phyloP scores from a whole-genome alignment of 2,888 invertebrate species.

The Cordylochernes scorpioides region DNA sequence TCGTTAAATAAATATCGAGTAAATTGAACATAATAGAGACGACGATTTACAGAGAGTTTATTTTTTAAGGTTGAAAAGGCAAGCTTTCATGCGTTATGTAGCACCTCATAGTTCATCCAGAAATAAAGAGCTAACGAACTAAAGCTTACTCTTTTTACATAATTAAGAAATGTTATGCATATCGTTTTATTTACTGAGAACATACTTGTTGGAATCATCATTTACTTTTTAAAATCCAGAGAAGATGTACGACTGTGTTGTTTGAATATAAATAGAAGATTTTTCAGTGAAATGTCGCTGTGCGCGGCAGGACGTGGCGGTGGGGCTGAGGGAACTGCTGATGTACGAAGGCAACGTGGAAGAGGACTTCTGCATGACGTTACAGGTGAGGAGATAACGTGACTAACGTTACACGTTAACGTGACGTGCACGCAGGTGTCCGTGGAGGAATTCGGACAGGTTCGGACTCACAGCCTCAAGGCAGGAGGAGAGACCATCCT shows the following conservation, averaged over 20 bases:
- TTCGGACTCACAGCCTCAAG: slow-evolving; percentile 28
- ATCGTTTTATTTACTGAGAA: neutral
- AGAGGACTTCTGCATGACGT: slow-evolving; percentile 32
- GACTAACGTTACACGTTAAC: no score
- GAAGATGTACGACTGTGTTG: neutral
- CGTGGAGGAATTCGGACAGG: slow-evolving; percentile 28
- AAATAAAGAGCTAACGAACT: no score
- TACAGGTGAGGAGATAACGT: slow-evolving; percentile 30
- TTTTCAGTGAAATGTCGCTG: no score
- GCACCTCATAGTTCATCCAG: no score
- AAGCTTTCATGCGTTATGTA: no score
- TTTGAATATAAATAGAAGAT: no score
- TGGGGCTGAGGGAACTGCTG: slow-evolving; percentile 29
- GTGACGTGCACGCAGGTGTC: slow-evolving; percentile 26
- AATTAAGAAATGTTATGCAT: neutral
- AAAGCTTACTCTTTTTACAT: no score
- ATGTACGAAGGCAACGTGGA: slow-evolving; percentile 34
- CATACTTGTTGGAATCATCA: neutral
- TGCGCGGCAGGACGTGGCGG: slow-evolving; percentile 29
- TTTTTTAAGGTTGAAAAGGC: no score
- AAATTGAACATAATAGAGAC: no score
- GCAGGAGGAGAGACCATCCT: slow-evolving; percentile 29
- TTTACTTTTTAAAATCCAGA: slow-evolving; percentile 1
- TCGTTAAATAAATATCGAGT: no score
- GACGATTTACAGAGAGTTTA: no score